Evolutionary conservation across 2,113 vertebrate genomes (phyloP).

Genomic region (Chrysemys picta): DNA sequence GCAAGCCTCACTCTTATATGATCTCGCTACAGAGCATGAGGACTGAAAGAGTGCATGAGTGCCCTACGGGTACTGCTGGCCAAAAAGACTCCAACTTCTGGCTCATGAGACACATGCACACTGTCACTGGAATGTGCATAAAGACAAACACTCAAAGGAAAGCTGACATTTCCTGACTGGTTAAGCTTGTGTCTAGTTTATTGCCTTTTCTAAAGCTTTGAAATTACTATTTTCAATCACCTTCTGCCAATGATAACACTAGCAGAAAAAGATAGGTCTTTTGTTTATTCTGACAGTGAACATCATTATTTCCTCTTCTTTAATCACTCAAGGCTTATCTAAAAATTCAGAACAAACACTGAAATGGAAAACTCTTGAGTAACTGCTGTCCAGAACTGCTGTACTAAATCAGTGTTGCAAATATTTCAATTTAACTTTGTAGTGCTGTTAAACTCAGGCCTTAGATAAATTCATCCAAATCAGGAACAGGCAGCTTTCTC

Average conservation of each 20-base stretch:
- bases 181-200: not conserved
- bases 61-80: not conserved
- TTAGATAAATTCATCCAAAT: not conserved
- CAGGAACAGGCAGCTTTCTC: not conserved
- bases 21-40: not conserved
- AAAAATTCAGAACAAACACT: not conserved
- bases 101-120: not conserved
- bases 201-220: not conserved
- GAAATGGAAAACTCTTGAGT: not conserved
- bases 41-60: not conserved
- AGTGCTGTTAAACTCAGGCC: not conserved
- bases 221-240: slow-evolving; percentile 15
- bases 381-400: not conserved
- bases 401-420: not conserved
- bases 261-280: not conserved
- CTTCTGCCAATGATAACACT: not conserved
- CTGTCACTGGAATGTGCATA: not conserved
- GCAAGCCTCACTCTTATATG: not conserved
- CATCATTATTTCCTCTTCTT: slow-evolving; percentile 52
- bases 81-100: not conserved
- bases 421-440: not conserved
- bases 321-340: not conserved
- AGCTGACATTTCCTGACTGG: not conserved
- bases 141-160: not conserved
- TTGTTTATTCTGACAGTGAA: slow-evolving; percentile 38